Base-by-base conservation (phyloP, 1,140 invertebrate genomes). In the Trichoplusia ni region DNA sequence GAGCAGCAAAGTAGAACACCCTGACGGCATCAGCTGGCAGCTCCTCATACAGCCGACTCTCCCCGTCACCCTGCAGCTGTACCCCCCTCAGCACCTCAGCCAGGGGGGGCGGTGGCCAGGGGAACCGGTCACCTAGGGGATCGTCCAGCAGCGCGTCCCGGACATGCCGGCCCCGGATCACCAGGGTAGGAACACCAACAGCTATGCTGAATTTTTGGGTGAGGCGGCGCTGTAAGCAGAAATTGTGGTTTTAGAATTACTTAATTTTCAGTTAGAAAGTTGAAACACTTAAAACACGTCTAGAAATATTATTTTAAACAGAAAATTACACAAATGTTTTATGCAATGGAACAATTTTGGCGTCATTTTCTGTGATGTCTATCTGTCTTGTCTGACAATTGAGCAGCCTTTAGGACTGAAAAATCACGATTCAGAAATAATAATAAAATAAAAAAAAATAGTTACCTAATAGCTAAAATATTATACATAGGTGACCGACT, bases 1-100 rank as follows among this genome's bases (percentile, higher is more conserved):
- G 94, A 21, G 96, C 96, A 37, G 95, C 95, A 79, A 97, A 96
- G 81, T 96, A 96, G 70, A 96, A 92, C 8, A 94, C 95, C 75
- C 93, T 93, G 49, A 95, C 92, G 64, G 93, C 93, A 65, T 94
- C 91, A 67, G 73, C 90, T 9, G 91, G 88, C 6, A 94, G 77
- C 59, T 93, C 91, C 37, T 92, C 91, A 69, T 94, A 93, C 19
- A 91, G 76, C 76, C 91, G 82, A 33, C 25, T 73, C 4, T 73
- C 68, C 5, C 46, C 91, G 53, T 92, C 92, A 0, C 93, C 91
- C 27, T 94, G 85, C 13, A 96, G 87, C 19, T 92, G 91, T 4
- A 93, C 92, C 42, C 94, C 92, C 77, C 93, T 86, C 13, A 94
- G 86, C 65, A 92, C 91, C 68, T 92, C 87, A 5, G 75, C 67